Percentiles rank a stretch among this genome's conserved stretches.
These are phyloP conservation scores for Ictalurus punctatus DNA, from an alignment of 2,113 vertebrate species.

Conservation along the genomic window DNA sequence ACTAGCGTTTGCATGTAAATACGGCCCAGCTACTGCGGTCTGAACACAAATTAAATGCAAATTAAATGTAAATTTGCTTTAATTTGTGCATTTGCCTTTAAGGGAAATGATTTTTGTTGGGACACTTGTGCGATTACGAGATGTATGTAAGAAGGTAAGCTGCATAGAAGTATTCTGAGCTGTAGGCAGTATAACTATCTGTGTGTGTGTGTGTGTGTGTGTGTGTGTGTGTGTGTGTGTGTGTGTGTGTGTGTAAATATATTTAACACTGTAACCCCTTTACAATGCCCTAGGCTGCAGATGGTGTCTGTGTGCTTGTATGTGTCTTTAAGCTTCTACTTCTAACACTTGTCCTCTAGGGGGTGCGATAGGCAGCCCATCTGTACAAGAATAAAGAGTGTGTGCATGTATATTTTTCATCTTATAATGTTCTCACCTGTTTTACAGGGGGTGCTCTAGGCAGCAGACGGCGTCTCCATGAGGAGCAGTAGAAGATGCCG, in stretches of 20 bases:
- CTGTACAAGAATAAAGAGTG: not conserved
- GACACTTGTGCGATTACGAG: slow-evolving; percentile 5
- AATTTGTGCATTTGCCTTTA: slow-evolving; percentile 10
- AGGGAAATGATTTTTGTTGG: not conserved
- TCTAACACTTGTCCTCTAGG: slow-evolving; percentile 9
- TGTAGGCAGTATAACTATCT: slow-evolving; percentile 5
- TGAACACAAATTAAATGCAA: slow-evolving; percentile 18
- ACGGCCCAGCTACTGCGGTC: not conserved
- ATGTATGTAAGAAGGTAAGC: not conserved
- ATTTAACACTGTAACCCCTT: not conserved
- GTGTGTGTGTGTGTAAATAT: not conserved
- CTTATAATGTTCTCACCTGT: slow-evolving; percentile 39
- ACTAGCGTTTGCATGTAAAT: not conserved
- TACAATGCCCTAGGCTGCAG: not conserved
- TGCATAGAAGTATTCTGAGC: slow-evolving; percentile 7
- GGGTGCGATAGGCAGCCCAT: not conserved
- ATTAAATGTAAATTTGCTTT: slow-evolving; percentile 1
- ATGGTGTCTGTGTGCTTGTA: not conserved
- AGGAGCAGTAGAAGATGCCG: slow-evolving; percentile 98
- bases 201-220: not conserved
- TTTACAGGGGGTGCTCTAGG: slow-evolving; percentile 85
- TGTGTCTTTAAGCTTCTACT: not conserved
- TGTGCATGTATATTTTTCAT: not conserved
- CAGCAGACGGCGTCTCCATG: slow-evolving; percentile 95
- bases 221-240: not conserved